Base-by-base conservation (phyloP, 2,113 vertebrate species). In the Grus americana region DNA sequence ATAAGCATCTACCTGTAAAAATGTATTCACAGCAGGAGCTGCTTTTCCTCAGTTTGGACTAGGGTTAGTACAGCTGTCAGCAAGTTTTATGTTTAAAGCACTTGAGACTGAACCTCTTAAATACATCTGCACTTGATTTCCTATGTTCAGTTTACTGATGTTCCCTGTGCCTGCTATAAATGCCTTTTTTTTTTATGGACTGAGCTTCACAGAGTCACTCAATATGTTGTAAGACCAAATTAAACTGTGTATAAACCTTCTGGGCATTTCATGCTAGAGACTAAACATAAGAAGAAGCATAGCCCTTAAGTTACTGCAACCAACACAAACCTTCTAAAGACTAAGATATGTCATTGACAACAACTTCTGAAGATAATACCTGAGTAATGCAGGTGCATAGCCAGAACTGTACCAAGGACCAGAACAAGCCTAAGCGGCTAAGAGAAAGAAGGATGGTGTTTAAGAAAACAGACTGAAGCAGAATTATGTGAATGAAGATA, bases 181-280 rank as follows among this genome's bases (percentile, higher is more conserved):
- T 65, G 54, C 10, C 15, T 24, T 38, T 85, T 70, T 36, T 68
- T 68, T 65, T 57, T 47, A 29, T 66, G 20, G 34, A 70, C n/a
- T 44, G 57, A 32, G n/a, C 26, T 58, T 29, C 29, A 42, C 15
- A 49, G 55, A 50, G 24, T 71, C 24, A 32, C 8, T 78, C 6
- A 17, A 29, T 44, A 11, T 1, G 0, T 19, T 62, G 12, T 55
- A 49, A 55, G 19, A 78, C 29, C 1, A 1, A 71, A 26, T 42
- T 59, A 79, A 59, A 38, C 11, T 2, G 0, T 46, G 6, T 58
- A 21, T 40, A 75, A 63, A 27, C 6, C 40, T 81, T 75, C 32
- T 36, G 36, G 32, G 13, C 8, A 4, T 52, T 86, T 79, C 78
- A 40, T 72, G 46, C 12, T 75, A 38, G 62, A 90, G 36, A 63